Evolutionary conservation across 1,140 invertebrate species (phyloP).

Genomic region (Drosophila pachea): DNA sequence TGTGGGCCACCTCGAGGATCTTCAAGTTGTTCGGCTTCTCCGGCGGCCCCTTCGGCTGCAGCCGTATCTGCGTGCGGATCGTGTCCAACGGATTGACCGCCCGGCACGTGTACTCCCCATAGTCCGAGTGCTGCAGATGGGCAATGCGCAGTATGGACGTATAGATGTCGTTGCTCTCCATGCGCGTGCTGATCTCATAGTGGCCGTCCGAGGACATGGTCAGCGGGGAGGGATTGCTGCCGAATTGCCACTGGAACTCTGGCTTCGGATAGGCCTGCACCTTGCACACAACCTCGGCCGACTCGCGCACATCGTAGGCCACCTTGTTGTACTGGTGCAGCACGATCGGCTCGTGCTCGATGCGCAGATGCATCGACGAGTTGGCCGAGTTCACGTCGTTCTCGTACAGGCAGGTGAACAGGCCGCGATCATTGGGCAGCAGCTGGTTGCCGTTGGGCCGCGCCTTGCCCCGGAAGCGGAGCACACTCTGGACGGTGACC

Average conservation of each 20-base stretch:
- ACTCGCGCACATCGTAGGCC: slow-evolving; percentile 90
- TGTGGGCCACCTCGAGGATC: slow-evolving; percentile 85
- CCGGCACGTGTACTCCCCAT: slow-evolving; percentile 93
- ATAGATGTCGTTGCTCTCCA: slow-evolving; percentile 91
- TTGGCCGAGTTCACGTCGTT: slow-evolving; percentile 93
- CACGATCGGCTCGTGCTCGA: slow-evolving; percentile 93
- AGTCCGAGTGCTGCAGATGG: slow-evolving; percentile 88
- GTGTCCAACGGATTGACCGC: slow-evolving; percentile 88
- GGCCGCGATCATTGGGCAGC: slow-evolving; percentile 90
- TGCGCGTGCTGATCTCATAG: slow-evolving; percentile 89
- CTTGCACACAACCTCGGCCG: slow-evolving; percentile 90
- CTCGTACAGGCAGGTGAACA: slow-evolving; percentile 92
- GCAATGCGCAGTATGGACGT: slow-evolving; percentile 88
- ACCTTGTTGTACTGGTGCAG: slow-evolving; percentile 92
- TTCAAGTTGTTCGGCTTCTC: slow-evolving; percentile 87
- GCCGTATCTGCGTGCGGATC: slow-evolving; percentile 86
- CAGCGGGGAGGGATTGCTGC: slow-evolving; percentile 84
- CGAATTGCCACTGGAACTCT: slow-evolving; percentile 94
- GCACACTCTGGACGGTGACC: slow-evolving; percentile 89
- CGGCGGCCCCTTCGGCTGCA: slow-evolving; percentile 89
- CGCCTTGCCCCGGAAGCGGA: slow-evolving; percentile 88
- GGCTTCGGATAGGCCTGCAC: slow-evolving; percentile 95
- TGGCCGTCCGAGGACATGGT: slow-evolving; percentile 88
- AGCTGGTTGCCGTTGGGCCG: slow-evolving; percentile 87
- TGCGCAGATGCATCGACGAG: slow-evolving; percentile 91